Evolutionary conservation across 2,888 invertebrate genomes (phyloP).

Genomic region (Neoscelio sp.): DNA sequence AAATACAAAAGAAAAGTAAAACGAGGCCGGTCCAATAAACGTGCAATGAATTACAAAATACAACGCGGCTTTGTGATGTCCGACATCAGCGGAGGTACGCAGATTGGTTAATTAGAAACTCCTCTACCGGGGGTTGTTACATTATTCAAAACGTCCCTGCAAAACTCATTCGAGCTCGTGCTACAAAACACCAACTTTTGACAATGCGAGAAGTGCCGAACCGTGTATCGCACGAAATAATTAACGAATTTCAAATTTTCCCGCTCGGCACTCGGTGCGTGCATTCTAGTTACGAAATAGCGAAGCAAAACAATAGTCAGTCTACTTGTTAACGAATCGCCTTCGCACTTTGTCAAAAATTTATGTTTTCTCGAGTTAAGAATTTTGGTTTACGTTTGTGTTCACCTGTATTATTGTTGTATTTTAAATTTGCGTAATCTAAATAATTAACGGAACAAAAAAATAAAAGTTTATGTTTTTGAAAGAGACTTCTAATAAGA

Average conservation of each 20-base stretch:
- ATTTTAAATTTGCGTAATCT: too few relatives aligned
- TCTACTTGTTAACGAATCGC: conserved; percentile 64
- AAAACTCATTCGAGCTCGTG: conserved; percentile 75
- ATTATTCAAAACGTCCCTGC: conserved; percentile 81
- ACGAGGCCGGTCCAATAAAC: conserved; percentile 69
- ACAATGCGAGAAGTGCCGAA: conserved; percentile 74
- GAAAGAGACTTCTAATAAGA: too few relatives aligned
- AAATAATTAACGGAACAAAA: too few relatives aligned
- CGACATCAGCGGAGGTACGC: conserved; percentile 73
- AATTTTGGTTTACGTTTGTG: too few relatives aligned
- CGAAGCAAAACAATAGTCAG: conserved; percentile 43
- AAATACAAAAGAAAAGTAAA: conserved; percentile 59
- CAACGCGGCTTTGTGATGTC: conserved; percentile 78
- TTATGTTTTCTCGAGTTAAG: conserved; percentile 33
- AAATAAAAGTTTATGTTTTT: too few relatives aligned
- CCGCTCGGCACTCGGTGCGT: conserved; percentile 54
- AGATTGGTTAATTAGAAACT: conserved; percentile 82
- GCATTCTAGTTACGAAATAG: conserved; percentile 62
- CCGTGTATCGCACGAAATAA: conserved; percentile 78
- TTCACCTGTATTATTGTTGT: not conserved
- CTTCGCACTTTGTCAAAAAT: conserved; percentile 29
- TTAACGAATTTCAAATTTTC: conserved; percentile 78
- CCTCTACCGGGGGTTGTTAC: conserved; percentile 79
- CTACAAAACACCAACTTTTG: conserved; percentile 81
- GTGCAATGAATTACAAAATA: conserved; percentile 73